Evolutionary conservation across 2,888 invertebrate species (phyloP), one percentile per base, ranked within the genome.

Genomic region (Agrotis segetum): DNA sequence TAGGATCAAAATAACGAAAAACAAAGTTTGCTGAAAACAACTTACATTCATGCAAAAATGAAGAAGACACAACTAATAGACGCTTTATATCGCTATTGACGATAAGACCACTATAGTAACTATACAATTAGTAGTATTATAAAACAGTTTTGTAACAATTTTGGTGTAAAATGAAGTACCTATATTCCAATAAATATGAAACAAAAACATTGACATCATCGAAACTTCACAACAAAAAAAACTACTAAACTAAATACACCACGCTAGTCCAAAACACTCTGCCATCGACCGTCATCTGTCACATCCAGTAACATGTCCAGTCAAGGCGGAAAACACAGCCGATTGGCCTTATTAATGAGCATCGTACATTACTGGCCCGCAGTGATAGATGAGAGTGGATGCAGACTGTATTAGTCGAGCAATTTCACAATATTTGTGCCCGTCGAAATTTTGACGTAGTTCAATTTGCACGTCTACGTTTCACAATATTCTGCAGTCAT

Each of bases 311-410:
- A 79, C 70, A 52, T 64, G 58, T 59, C 60, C 61, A 65, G 44
- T 67, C 47, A 68, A 71, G 66, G 74, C 77, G 56, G 74, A 76
- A 74, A 78, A 77, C 65, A 84, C 83, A 74, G 71, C 61, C 83
- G 82, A 84, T 72, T 83, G 84, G 60, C 62, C 62, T 83, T 84
- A 86, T 85, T 86, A 86, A 86, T 85, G 86, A 86, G 77, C 73
- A 68, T 56, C 79, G 79, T 83, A 77, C 67, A 79, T 84, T 86
- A 79, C 79, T 21, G 61, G 47, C 34, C n/a, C n/a, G 40, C 66
- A 21, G 19, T 82, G 82, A 83, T 71, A 63, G 77, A 82, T 80
- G 80, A 78, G 66, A 65, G 61, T 64, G 76, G 47, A 81, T 69
- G 61, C 58, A n/a, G 74, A 52, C 64, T 52, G 44, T 56, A 58